Percentiles rank a stretch among this genome's conserved stretches.
Evolutionary conservation across 2,888 invertebrate species (phyloP).

Genomic region (Ramazzottius varieornatus): DNA sequence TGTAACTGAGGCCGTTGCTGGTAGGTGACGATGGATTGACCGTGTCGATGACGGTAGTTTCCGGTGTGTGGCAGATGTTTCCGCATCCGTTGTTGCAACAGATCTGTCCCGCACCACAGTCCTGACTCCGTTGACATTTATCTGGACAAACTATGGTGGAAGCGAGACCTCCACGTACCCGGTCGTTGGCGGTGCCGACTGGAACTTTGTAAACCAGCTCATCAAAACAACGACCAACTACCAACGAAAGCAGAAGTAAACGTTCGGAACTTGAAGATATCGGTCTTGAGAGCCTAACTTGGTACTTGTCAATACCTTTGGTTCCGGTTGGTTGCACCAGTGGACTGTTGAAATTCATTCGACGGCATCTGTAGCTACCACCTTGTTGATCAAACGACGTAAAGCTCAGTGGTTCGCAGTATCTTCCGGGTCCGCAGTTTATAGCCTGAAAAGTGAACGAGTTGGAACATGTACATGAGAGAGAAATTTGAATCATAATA

Average conservation of each 20-base stretch:
- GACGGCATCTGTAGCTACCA: background rate
- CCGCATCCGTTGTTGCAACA: conserved; percentile 4
- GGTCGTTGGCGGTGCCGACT: background rate
- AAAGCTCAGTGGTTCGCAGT: background rate
- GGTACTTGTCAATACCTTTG: too few species aligned
- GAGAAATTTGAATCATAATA: too few species aligned
- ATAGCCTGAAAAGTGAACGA: background rate
- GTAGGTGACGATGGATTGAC: background rate
- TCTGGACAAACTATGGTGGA: background rate
- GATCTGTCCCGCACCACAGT: background rate
- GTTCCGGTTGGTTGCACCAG: too few species aligned
- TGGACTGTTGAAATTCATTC: too few species aligned
- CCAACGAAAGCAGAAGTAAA: background rate
- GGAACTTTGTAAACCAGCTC: background rate
- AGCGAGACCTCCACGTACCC: background rate
- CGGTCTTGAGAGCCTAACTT: too few species aligned
- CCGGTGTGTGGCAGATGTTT: background rate
- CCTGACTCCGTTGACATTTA: background rate
- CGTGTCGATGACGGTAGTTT: background rate
- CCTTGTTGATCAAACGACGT: background rate
- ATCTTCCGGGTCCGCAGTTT: background rate
- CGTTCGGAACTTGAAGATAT: background rate
- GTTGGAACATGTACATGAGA: too few species aligned
- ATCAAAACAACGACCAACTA: background rate
- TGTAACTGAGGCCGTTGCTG: too few species aligned